Evolutionary conservation across 2,888 invertebrate genomes (phyloP), one percentile per base, ranked within the genome.

Genomic region (Melanophora roralis): DNA sequence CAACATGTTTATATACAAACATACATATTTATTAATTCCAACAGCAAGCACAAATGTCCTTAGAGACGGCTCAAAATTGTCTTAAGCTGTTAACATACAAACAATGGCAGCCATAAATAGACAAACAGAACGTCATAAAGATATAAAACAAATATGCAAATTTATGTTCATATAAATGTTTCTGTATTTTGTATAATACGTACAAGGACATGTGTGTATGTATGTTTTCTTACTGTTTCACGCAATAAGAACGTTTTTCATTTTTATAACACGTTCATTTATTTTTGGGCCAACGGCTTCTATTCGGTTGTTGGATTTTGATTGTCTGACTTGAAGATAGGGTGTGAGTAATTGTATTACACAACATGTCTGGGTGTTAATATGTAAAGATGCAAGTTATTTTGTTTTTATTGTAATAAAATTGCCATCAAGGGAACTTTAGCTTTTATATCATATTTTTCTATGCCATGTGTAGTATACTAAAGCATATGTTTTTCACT

Each of bases 291-390:
- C 38, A 53, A 36, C n/a, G 68, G 47, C 60, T 53, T 68, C 60
- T 62, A 68, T 45, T 53, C 36, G 72, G 43, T 82, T 73, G 68
- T 79, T 67, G 60, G 73, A 43, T 79, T 64, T 68, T 78, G 67
- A 57, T 67, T 82, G 40, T 47, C n/a, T 59, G 6, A 23, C 32
- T 12, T 23, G 23, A n/a, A 12, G 40, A 32, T 67, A 36, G 27
- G 27, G 21, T 32, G 7, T 51, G 14, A n/a, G 45, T 23, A 21
- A 34, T 8, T 36, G 14, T 16, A n/a, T 11, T 11, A 7, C n/a
- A n/a, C n/a, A 8, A 38, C 6, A 27, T 40, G 62, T 23, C 16
- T 27, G 14, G 71, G 16, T 21, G n/a, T 14, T 45, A 40, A 32
- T 74, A 75, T 36, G 68, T 23, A n/a, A 14, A 6, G n/a, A 36